Evolutionary conservation across 2,888 invertebrate species (phyloP), one percentile per base, ranked within the genome.

Genomic region (Agriopis aurantiaria): DNA sequence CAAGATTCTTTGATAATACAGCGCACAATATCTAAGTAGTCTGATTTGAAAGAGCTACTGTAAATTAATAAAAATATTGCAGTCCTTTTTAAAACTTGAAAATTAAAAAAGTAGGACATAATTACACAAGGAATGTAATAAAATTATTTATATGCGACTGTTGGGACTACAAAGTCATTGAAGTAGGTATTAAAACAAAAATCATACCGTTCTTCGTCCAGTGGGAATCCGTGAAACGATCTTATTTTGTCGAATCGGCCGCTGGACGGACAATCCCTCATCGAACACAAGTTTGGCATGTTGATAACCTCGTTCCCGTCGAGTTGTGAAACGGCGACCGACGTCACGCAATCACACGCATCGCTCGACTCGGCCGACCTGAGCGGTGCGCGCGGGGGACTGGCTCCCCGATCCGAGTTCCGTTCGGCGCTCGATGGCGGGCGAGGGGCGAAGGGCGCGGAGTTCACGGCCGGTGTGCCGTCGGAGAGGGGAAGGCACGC

Each of bases 311-410:
- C 9, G 14, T 1, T 14, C 10, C 7, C n/a, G 40, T 12, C 23
- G 4, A 12, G n/a, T 3, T 4, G 11, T 10, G n/a, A 33, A 11
- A 8, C 14, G 9, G 7, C 0, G 43, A 1, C 1, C 49, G 61
- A 60, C 49, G 49, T 60, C 60, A 49, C 45, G 3, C 8, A 23
- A 12, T 8, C 0, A 41, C 8, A 8, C 8, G n/a, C 12, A 33
- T 10, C 53, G n/a, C 49, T n/a, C 55, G 14, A 41, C 17, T 33
- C 33, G 33, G 33, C 41, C n/a, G 33, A 17, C 41, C 2, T 14
- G 55, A 9, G 41, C 55, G 41, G 41, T 8, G 46, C 57, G 57
- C 58, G 58, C 58, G 58, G 58, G 46, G 46, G 58, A 58, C 58
- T 58, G 58, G 14, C 3, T n/a, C n/a, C n/a, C 0, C 17, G 58